Evolutionary conservation across 2,113 vertebrate species (phyloP).

Genomic region (Pachycephala philippinensis): DNA sequence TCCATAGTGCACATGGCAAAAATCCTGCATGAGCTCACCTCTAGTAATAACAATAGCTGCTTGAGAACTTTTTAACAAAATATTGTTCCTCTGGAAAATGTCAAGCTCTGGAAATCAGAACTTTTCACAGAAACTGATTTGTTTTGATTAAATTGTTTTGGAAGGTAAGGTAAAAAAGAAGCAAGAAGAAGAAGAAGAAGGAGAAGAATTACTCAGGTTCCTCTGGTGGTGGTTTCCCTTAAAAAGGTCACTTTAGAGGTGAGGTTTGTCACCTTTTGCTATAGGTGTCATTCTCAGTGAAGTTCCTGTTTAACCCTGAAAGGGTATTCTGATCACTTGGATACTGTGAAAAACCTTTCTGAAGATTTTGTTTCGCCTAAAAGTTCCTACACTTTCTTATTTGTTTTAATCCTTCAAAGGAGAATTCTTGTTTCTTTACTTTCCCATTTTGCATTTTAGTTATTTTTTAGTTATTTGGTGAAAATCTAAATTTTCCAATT

Average conservation of each 20-base stretch:
- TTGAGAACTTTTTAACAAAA: slow-evolving; percentile 7
- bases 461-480: neutral
- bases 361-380: neutral
- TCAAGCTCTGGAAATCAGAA: neutral
- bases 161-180: neutral
- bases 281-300: neutral
- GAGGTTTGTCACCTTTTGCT: neutral
- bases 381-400: neutral
- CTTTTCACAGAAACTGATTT: neutral
- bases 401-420: neutral
- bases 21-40: slow-evolving; percentile 50
- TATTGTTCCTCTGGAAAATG: slow-evolving; percentile 20
- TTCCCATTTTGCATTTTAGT: neutral
- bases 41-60: slow-evolving; percentile 44
- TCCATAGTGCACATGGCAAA: slow-evolving; percentile 13
- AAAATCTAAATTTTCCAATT: neutral
- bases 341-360: neutral
- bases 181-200: neutral
- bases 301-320: neutral
- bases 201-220: neutral
- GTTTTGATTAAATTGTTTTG: neutral
- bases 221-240: neutral
- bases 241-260: neutral
- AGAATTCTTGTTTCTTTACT: neutral
- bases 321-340: neutral